These are phyloP conservation scores for Lumbricus terrestris DNA, from an alignment of 2,888 invertebrate genomes.

Conservation along the genomic window DNA sequence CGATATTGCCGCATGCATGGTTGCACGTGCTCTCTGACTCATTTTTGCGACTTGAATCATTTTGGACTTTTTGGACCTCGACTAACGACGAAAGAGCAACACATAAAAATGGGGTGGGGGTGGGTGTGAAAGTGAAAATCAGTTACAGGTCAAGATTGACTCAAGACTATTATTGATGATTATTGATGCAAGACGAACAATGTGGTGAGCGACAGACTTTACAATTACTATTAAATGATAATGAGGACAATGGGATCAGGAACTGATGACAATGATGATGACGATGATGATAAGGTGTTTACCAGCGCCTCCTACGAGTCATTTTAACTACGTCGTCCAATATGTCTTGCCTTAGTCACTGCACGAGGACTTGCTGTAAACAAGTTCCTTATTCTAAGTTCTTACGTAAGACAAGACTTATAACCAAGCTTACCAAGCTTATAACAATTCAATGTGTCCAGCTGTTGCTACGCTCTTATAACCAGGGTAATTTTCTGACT, in stretches of 20 bases:
- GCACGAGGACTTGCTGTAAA: not conserved
- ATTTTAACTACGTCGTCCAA: not conserved
- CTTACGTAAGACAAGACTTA: no score
- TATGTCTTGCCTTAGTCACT: not conserved
- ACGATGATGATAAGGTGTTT: not conserved
- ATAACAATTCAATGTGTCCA: not conserved
- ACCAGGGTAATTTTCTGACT: not conserved
- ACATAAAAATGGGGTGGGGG: no score
- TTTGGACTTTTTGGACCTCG: not conserved
- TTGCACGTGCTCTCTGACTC: not conserved
- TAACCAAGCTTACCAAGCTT: not conserved
- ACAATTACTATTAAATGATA: no score
- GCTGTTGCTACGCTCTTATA: not conserved
- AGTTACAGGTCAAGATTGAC: no score
- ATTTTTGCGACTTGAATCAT: not conserved
- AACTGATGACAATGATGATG: no score
- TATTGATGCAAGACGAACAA: no score
- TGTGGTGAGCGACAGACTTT: no score
- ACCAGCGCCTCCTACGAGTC: not conserved
- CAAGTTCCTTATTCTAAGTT: not conserved
- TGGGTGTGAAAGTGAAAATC: no score
- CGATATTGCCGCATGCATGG: not conserved
- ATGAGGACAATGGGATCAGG: no score
- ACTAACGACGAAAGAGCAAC: not conserved
- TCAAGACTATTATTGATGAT: no score